Percentiles rank a stretch among this genome's conserved stretches.
Conservation (phyloP, 1,140 invertebrate species). For the Catajapyx aquilonaris region DNA sequence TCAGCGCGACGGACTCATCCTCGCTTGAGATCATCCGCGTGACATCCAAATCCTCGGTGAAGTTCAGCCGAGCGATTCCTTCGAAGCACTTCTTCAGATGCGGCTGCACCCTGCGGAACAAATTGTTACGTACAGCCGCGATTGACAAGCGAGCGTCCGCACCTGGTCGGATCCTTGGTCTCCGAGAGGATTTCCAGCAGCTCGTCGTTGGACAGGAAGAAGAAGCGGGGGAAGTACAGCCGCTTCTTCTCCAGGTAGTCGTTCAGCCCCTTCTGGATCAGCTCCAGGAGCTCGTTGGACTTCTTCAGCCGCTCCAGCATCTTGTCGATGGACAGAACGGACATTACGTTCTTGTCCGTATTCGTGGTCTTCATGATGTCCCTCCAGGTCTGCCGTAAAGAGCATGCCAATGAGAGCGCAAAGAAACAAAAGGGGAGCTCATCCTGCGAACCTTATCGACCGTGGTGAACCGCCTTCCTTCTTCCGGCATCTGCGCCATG, state of each 20-base stretch:
- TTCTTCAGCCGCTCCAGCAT: conserved; percentile 80
- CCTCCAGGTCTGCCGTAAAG: conserved; percentile 46
- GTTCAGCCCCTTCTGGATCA: conserved; percentile 81
- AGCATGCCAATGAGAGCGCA: not conserved
- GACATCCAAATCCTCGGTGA: conserved; percentile 70
- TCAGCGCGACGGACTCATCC: conserved; percentile 56
- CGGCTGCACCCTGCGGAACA: conserved; percentile 59
- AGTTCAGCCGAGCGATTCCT: conserved; percentile 66
- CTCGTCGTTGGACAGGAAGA: conserved; percentile 94
- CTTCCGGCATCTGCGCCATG: conserved; percentile 84
- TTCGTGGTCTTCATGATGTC: conserved; percentile 78
- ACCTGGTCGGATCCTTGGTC: conserved; percentile 87
- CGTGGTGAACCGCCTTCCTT: conserved; percentile 69
- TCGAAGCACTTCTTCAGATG: conserved; percentile 95
- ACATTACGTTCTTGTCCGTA: conserved; percentile 56
- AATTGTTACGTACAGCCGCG: not conserved
- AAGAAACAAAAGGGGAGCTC: not conserved
- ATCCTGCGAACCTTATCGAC: conserved; percentile 55
- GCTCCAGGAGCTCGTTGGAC: conserved; percentile 62
- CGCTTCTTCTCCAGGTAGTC: conserved; percentile 91
- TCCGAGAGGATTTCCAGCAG: conserved; percentile 87
- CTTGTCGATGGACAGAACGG: conserved; percentile 74
- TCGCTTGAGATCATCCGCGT: conserved; percentile 78
- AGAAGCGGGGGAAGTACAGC: conserved; percentile 84
- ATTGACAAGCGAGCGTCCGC: conserved; percentile 9